These are phyloP conservation scores for Heterodera schachtii DNA, from an alignment of 1,140 invertebrate genomes.

Conservation along the genomic window DNA sequence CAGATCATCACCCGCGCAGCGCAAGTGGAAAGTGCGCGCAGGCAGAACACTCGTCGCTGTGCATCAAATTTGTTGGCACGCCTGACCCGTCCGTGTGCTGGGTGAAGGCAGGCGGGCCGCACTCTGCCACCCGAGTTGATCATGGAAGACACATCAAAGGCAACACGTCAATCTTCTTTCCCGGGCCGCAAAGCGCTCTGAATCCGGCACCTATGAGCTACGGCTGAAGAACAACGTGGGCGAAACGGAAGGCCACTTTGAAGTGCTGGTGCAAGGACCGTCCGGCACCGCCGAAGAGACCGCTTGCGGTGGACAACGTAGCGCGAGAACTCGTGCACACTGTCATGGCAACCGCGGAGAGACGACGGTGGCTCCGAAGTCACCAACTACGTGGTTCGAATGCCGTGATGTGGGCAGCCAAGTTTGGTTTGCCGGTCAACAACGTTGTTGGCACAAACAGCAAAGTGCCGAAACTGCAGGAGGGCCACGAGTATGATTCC, in stretches of 20 bases:
- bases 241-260: conserved; percentile 88
- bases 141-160: conserved; percentile 50
- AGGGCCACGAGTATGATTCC: conserved; percentile 97
- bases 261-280: conserved; percentile 89
- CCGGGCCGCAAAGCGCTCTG: conserved; percentile 71
- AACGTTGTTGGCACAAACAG: conserved; percentile 81
- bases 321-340: conserved; percentile 86
- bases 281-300: conserved; percentile 81
- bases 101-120: conserved; percentile 49
- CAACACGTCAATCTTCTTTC: conserved; percentile 71
- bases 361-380: conserved; percentile 79
- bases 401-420: conserved; percentile 90
- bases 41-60: conserved; percentile 87
- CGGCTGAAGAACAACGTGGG: conserved; percentile 89
- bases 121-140: conserved; percentile 57
- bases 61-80: conserved; percentile 88
- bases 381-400: conserved; percentile 86
- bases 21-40: conserved; percentile 69
- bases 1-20: conserved; percentile 80
- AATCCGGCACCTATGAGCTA: conserved; percentile 84
- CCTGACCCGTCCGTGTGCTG: conserved; percentile 70
- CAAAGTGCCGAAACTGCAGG: conserved; percentile 81
- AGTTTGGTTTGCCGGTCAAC: conserved; percentile 91
- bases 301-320: conserved; percentile 84
- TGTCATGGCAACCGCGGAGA: conserved; percentile 84